A percentile compares a stretch with the other conserved stretches of the same genome.
These are phyloP conservation scores for Synodontis membranacea DNA, from an alignment of 2,113 vertebrate genomes.

Conservation along the genomic window DNA sequence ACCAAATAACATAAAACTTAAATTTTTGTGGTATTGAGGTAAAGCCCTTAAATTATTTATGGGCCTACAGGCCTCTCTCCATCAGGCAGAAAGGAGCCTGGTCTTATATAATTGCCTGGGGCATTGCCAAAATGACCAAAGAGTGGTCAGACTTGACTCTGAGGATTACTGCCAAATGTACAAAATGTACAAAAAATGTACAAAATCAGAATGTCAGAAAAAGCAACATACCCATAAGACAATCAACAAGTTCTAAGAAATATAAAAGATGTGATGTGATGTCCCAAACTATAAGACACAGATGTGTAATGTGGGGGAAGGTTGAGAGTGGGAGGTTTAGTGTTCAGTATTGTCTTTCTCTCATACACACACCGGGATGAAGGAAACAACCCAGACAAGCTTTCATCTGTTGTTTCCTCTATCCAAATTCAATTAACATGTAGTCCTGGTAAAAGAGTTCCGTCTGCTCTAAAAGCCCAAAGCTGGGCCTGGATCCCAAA, in stretches of 20 bases:
- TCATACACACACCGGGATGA: not conserved
- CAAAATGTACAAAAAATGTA: too few species aligned
- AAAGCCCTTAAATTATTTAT: not conserved
- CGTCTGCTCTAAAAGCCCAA: conserved; percentile 55
- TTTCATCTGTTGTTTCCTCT: conserved; percentile 67
- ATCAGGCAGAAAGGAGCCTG: not conserved
- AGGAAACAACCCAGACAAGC: conserved; percentile 58
- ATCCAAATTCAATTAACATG: conserved; percentile 65
- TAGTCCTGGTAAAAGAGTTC: conserved; percentile 54
- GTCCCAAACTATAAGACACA: not conserved
- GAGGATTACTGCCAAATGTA: not conserved
- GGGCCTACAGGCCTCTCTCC: not conserved
- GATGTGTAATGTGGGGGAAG: not conserved
- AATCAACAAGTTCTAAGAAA: not conserved
- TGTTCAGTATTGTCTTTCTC: not conserved
- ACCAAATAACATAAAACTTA: not conserved
- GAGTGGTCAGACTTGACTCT: not conserved
- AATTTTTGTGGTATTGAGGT: not conserved
- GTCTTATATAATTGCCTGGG: not conserved
- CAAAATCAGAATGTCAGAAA: not conserved
- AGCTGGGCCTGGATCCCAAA: conserved; percentile 45
- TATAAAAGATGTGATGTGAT: not conserved
- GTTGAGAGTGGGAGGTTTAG: not conserved
- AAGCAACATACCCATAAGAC: not conserved
- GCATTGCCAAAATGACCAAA: not conserved